Percentiles rank a stretch among this genome's conserved stretches.
These are phyloP conservation scores for Mionectes macconnelli DNA, from an alignment of 2,113 vertebrate genomes.

Conservation along the genomic window DNA sequence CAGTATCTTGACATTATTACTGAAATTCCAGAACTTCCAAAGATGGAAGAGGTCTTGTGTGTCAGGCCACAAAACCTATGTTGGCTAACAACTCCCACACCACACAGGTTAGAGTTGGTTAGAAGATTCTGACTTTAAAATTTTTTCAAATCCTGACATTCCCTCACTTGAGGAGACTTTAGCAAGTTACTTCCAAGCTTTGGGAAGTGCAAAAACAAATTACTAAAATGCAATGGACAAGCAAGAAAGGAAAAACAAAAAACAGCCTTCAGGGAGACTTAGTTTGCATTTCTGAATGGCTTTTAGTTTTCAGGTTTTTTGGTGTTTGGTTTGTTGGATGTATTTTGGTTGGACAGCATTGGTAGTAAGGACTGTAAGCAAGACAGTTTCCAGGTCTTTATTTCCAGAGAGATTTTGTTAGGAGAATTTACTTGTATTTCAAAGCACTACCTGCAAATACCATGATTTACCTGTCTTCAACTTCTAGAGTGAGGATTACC, in stretches of 20 bases:
- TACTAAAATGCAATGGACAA: not conserved
- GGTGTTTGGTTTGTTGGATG: not conserved
- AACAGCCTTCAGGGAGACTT: not conserved
- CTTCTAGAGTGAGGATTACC: not conserved
- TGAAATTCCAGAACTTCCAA: not conserved
- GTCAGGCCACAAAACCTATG: accelerated
- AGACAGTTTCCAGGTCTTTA: not conserved
- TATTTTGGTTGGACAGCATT: not conserved
- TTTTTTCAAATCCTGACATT: not conserved
- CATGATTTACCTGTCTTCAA: not conserved
- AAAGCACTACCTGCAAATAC: not conserved
- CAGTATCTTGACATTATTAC: not conserved
- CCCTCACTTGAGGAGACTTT: not conserved
- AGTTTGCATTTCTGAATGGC: not conserved
- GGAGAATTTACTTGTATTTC: not conserved
- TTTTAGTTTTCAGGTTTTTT: not conserved
- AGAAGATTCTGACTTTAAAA: not conserved
- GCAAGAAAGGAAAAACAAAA: not conserved
- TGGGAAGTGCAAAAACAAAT: not conserved
- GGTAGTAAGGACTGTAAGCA: not conserved
- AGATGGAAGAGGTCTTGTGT: not conserved
- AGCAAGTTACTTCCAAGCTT: not conserved
- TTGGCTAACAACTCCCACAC: not conserved
- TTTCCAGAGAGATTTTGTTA: not conserved
- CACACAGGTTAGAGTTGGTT: not conserved